These are phyloP conservation scores for Pseudonaja textilis DNA, from an alignment of 2,113 vertebrate species.

Conservation along the genomic window DNA sequence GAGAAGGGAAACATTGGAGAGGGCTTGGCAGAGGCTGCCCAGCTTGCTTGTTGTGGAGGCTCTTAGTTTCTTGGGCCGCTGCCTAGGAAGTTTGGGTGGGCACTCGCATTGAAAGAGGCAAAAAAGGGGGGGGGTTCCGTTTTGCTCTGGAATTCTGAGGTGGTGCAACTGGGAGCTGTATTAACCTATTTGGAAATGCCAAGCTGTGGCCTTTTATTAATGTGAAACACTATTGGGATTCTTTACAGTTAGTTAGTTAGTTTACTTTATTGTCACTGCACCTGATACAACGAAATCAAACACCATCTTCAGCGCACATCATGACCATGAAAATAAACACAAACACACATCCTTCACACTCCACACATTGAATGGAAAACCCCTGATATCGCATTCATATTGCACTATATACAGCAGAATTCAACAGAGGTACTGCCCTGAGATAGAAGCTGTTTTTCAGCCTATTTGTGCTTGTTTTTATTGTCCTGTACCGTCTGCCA, in stretches of 20 bases:
- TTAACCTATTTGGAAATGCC: neutral
- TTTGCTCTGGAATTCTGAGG: neutral
- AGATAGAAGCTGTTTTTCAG: too few species aligned
- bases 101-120: neutral
- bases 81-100: neutral
- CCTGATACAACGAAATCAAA: too few species aligned
- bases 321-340: too few species aligned
- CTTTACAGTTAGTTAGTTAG: neutral
- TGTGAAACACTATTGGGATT: neutral
- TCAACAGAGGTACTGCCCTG: too few species aligned
- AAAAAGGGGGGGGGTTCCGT: neutral
- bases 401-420: too few species aligned
- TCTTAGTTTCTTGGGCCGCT: neutral
- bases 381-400: too few species aligned
- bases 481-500: too few species aligned
- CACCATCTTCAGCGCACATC: too few species aligned
- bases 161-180: neutral
- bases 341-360: too few species aligned
- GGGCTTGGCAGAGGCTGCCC: neutral
- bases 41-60: neutral
- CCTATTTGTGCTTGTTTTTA: too few species aligned
- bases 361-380: too few species aligned
- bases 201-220: neutral
- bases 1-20: constrained; percentile 16
- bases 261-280: too few species aligned